Conservation (phyloP, 2,113 vertebrate species). For the Thamnophis sirtalis region DNA sequence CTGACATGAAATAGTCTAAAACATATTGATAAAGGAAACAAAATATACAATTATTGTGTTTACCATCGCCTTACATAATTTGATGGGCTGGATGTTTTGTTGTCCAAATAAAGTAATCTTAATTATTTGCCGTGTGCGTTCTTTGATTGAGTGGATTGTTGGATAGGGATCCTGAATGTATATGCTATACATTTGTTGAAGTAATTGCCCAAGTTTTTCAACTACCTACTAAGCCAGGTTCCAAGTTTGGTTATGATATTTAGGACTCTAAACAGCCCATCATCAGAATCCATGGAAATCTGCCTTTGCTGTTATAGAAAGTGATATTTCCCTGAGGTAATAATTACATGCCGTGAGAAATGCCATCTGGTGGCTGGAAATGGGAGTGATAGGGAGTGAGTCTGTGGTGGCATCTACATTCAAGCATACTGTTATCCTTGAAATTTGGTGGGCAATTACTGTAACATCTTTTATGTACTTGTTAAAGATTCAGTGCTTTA, state of each 20-base stretch:
- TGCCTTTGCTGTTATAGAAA: not conserved
- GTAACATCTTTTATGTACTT: not conserved
- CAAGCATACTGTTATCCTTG: not conserved
- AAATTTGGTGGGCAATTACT: not conserved
- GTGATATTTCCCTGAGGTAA: not conserved
- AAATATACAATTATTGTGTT: conserved; percentile 24
- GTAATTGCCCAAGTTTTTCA: not conserved
- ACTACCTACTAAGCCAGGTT: not conserved
- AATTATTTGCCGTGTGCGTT: not conserved
- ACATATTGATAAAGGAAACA: conserved; percentile 42
- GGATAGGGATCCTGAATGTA: not conserved
- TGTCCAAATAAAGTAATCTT: not conserved
- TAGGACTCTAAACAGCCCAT: not conserved
- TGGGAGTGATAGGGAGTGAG: not conserved
- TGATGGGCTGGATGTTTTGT: not conserved
- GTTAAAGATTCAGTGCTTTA: not conserved
- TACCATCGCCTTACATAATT: not conserved
- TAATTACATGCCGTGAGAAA: not conserved
- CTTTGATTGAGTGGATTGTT: not conserved
- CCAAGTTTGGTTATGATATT: not conserved
- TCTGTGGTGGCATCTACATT: not conserved
- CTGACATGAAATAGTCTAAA: conserved; percentile 43
- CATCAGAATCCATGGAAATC: not conserved
- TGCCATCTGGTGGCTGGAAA: not conserved
- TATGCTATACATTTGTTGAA: not conserved